Base-by-base conservation (phyloP, 35 echinoderm and acorn worm species). In the Hemicentrotus pulcherrimus region DNA sequence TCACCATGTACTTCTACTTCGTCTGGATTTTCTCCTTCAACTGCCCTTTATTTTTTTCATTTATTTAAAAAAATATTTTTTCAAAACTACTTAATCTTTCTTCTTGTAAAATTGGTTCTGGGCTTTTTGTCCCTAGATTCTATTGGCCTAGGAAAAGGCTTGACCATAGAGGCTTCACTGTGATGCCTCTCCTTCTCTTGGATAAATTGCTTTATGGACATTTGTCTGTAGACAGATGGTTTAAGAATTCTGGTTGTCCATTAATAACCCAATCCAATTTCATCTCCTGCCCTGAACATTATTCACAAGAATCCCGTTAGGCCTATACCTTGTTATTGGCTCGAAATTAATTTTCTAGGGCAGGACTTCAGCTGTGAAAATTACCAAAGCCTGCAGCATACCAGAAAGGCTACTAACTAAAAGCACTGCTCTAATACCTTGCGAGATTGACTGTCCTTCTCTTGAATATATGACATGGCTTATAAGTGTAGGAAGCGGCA, bases 261-360 rank as follows among this genome's bases (percentile, higher is more conserved):
- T 55, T 55, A 55, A 14, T 55, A 78, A 22, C 65, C 65, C 19
- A 28, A 78, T 78, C 65, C 24, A 78, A 78, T 78, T 78, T 78
- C 24, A 28, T 28, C 24, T 18, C 19, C 65, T 28, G 24, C 65
- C 7, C 65, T 28, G 50, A 22, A n/a, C 28, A 78, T 78, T 78
- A 78, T n/a, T 78, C 19, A 22, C 65, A 78, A 22, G 5, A 28
- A 78, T 28, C 7, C 19, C 65, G 65, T 6, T 4, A 78, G 65
- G 65, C 65, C 65, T 78, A 78, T 78, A 78, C 65, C 65, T 78
- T 78, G 65, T 78, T 78, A 78, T 78, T 78, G 65, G 65, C 28
- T 78, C 65, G 19, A 78, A 78, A 78, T 78, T 78, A 78, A 78
- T 78, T 78, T 78, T 78, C 65, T 78, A 18, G 65, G 65, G 24